Percentiles rank a stretch among this genome's conserved stretches.
These are phyloP conservation scores for Thamnophis sirtalis DNA, from an alignment of 2,113 vertebrate species.

Conservation along the genomic window DNA sequence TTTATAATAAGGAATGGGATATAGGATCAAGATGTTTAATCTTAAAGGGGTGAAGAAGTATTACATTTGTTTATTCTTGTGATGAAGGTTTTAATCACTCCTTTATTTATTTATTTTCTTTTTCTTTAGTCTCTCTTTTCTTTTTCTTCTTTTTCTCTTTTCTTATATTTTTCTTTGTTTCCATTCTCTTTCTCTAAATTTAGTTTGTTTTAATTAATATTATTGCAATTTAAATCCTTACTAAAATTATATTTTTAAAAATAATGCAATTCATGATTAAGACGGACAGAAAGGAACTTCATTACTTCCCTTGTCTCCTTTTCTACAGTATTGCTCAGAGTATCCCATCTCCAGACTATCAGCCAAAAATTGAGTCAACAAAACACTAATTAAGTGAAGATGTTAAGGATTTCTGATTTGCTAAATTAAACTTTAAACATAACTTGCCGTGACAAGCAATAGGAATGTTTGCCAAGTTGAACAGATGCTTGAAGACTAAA, in stretches of 20 bases:
- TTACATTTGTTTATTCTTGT: background rate
- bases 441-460: background rate
- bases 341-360: constrained; percentile 17
- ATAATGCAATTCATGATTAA: background rate
- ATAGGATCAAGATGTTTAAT: background rate
- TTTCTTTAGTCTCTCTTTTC: background rate
- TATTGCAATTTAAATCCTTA: background rate
- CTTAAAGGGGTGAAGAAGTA: background rate
- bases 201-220: background rate
- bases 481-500: constrained; percentile 18
- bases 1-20: background rate
- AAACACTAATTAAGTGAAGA: constrained; percentile 11
- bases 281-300: background rate
- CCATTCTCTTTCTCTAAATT: background rate
- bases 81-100: background rate
- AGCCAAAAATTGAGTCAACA: background rate
- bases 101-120: background rate
- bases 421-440: constrained; percentile 26
- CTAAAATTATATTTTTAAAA: background rate
- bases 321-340: background rate
- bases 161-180: background rate
- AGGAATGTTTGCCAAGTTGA: background rate
- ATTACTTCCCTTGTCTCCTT: background rate
- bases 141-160: background rate
- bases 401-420: constrained; percentile 10